These are phyloP conservation scores for Pseudoips prasinana DNA, from an alignment of 2,888 invertebrate species.

Conservation along the genomic window DNA sequence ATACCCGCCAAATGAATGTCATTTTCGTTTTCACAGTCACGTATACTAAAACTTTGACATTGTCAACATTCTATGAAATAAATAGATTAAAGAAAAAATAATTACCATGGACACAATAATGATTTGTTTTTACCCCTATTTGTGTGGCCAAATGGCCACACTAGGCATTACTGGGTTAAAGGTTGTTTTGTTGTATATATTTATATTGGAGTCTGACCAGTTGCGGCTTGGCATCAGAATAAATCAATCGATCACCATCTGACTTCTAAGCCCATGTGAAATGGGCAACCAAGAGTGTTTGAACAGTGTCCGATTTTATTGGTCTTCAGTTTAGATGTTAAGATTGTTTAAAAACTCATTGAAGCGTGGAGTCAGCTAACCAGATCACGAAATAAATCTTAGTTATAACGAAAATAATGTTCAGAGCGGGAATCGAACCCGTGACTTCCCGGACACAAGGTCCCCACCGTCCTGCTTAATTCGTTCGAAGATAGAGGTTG, in stretches of 20 bases:
- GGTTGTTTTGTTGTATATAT: too few species aligned
- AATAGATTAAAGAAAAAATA: too few species aligned
- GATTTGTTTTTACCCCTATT: too few species aligned
- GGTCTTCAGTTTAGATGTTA: neutral
- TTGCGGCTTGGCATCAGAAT: neutral
- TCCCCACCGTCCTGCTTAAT: too few species aligned
- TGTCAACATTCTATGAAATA: too few species aligned
- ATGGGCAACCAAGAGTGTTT: neutral
- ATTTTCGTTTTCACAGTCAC: too few species aligned
- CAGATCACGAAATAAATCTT: neutral
- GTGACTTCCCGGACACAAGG: neutral
- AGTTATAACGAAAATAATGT: neutral
- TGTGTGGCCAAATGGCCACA: too few species aligned
- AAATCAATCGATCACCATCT: neutral
- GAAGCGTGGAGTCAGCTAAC: neutral
- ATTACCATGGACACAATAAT: too few species aligned
- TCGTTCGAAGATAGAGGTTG: neutral
- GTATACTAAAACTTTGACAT: too few species aligned
- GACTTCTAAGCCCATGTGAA: neutral
- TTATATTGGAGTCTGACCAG: too few species aligned
- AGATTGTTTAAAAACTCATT: neutral
- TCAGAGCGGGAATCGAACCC: neutral
- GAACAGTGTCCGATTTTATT: neutral
- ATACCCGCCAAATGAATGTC: too few species aligned
- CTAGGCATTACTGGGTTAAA: too few species aligned